Evolutionary conservation across 1,140 invertebrate species (phyloP).

Genomic region (Riptortus pedestris): DNA sequence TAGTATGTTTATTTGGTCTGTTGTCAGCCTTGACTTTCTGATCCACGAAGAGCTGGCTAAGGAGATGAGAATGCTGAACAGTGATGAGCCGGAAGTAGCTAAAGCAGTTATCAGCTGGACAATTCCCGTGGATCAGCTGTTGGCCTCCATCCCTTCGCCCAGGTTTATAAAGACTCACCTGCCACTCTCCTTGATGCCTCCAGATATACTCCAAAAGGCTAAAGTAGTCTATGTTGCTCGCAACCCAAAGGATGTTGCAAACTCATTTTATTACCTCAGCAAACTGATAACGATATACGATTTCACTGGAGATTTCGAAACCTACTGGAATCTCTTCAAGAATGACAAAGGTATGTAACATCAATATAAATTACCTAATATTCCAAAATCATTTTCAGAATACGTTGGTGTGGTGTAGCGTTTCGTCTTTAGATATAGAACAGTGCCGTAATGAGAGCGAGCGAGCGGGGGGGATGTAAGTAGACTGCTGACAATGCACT

Average conservation of each 20-base stretch:
- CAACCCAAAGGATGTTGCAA: slow-evolving; percentile 75
- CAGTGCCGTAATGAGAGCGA: too few species aligned
- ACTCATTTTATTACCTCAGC: slow-evolving; percentile 74
- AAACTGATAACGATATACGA: slow-evolving; percentile 57
- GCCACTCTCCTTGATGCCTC: slow-evolving; percentile 56
- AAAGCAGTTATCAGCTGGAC: slow-evolving; percentile 6
- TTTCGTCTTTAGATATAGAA: too few species aligned
- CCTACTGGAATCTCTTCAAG: too few species aligned
- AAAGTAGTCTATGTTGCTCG: slow-evolving; percentile 60
- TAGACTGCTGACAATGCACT: too few species aligned
- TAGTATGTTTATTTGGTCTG: not conserved
- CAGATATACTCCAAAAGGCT: slow-evolving; percentile 39
- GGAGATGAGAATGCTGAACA: slow-evolving; percentile 22
- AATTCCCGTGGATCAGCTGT: slow-evolving; percentile 26
- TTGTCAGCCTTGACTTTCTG: slow-evolving; percentile 21
- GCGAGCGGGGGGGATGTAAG: too few species aligned
- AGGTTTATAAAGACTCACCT: slow-evolving; percentile 53
- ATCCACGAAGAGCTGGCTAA: slow-evolving; percentile 20
- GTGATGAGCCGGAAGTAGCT: slow-evolving; percentile 10
- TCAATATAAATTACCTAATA: too few species aligned
- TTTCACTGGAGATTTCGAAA: too few species aligned
- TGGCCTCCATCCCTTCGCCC: slow-evolving; percentile 38
- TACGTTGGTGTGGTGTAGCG: too few species aligned
- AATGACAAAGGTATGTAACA: too few species aligned
- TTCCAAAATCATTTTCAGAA: too few species aligned